phyloP scores from a whole-genome alignment of 2,797 vertebrate species.

The Chloroceryle inda region DNA sequence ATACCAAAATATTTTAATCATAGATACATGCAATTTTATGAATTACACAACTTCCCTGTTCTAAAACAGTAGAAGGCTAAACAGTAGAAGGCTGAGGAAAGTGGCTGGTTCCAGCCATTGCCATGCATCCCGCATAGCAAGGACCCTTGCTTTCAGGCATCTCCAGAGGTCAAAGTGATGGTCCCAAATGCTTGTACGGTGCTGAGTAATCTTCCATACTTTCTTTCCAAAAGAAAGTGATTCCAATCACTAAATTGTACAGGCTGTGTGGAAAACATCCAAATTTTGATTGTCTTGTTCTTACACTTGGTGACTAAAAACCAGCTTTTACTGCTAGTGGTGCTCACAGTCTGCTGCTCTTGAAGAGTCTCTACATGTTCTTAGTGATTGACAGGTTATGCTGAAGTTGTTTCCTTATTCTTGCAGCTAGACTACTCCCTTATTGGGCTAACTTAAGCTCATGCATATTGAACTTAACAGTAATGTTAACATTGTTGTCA shows the following conservation, averaged over 20 bases:
- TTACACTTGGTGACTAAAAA: background rate
- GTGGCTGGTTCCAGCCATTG: background rate
- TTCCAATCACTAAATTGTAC: background rate
- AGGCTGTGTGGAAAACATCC: background rate
- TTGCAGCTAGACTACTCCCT: background rate
- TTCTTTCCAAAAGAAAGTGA: background rate
- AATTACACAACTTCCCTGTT: background rate
- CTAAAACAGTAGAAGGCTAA: background rate
- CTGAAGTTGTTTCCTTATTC: background rate
- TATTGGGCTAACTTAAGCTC: background rate
- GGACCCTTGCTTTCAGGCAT: background rate
- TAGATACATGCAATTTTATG: background rate
- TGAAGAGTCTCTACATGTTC: background rate
- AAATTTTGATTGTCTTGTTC: background rate
- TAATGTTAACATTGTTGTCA: background rate
- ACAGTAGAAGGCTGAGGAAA: background rate
- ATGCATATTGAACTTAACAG: background rate
- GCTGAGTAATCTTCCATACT: background rate
- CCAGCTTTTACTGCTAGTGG: accelerated
- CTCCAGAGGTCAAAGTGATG: background rate
- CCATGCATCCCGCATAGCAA: accelerated
- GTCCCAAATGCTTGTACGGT: background rate
- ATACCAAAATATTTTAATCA: background rate
- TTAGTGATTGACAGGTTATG: background rate
- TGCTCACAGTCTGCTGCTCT: background rate